Conservation (phyloP, 2,113 vertebrate genomes). For the Silurus glanis region DNA sequence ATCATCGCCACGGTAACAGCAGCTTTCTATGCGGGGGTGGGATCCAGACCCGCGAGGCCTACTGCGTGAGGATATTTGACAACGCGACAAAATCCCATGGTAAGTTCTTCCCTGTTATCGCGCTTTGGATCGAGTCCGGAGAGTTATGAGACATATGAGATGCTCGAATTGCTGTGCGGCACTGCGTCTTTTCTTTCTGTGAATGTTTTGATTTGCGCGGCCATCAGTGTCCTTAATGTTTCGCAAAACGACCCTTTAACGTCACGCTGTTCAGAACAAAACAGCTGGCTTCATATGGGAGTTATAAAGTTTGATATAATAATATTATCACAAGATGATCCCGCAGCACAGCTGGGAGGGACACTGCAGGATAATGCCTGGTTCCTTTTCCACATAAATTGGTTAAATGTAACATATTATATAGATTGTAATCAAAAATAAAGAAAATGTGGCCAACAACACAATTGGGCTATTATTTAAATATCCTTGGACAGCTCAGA, state of each 20-base stretch:
- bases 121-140: background rate
- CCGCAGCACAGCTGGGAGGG: background rate
- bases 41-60: constrained; percentile 75
- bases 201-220: background rate
- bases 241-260: background rate
- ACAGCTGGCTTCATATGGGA: background rate
- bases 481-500: too few species aligned
- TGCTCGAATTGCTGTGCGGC: background rate
- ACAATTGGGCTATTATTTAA: too few species aligned
- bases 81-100: constrained; percentile 29
- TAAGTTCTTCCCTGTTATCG: constrained; percentile 37
- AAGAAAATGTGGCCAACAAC: too few species aligned
- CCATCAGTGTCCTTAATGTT: background rate
- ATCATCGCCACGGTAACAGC: constrained; percentile 60
- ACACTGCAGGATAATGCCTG: background rate
- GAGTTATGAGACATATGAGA: background rate
- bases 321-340: background rate
- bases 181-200: background rate
- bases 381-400: background rate
- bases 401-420: background rate
- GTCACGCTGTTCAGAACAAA: background rate
- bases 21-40: constrained; percentile 78
- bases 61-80: constrained; percentile 41
- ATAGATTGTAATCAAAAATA: too few species aligned
- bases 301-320: background rate